Base-by-base conservation (phyloP, 2,797 vertebrate genomes). In the Myripristis murdjan region DNA sequence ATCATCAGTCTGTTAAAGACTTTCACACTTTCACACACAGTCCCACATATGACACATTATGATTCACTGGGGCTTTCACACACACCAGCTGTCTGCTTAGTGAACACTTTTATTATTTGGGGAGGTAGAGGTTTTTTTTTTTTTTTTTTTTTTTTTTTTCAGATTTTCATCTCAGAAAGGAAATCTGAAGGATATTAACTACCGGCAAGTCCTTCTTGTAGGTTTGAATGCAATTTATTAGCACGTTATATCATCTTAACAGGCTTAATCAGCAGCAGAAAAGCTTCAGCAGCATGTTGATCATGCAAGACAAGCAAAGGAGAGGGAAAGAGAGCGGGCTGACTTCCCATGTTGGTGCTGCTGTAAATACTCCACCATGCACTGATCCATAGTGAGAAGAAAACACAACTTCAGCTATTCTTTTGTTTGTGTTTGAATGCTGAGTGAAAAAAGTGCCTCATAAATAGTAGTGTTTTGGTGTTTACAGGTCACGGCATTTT, bases 1-100 rank as follows among this genome's bases (percentile, higher is more conserved):
- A 5, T 41, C 15, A 41, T 12, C 39, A 41, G 10, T 12, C 3
- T 41, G 39, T 60, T 56, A 41, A 62, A 77, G 47, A 39, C 33
- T 14, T 53, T 41, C 20, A 53, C 51, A 31, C 18, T n/a, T 56
- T 67, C 41, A 23, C 0, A 44, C 22, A 49, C 15, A n/a, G 1
- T 39, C 9, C 37, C 12, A 39, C 12, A 14, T 39, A 37, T 39
- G 37, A 14, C 37, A 10, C 12, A 37, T 12, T 39, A 37, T 2
- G 1, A 37, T 26, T 20, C 8, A 7, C 52, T 7, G 51, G 22
- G 33, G 52, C 11, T 18, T 57, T 43, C 39, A 43, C 43, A n/a
- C 39, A 43, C 39, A 39, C 37, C 9, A 1, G 10, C 4, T 24
- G 24, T 49, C 16, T 9, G 10, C 44, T n/a, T 20, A 1, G 44